These are phyloP conservation scores for Strongylocentrotus purpuratus DNA, from an alignment of 35 echinoderm and acorn worm genomes.

Conservation along the genomic window DNA sequence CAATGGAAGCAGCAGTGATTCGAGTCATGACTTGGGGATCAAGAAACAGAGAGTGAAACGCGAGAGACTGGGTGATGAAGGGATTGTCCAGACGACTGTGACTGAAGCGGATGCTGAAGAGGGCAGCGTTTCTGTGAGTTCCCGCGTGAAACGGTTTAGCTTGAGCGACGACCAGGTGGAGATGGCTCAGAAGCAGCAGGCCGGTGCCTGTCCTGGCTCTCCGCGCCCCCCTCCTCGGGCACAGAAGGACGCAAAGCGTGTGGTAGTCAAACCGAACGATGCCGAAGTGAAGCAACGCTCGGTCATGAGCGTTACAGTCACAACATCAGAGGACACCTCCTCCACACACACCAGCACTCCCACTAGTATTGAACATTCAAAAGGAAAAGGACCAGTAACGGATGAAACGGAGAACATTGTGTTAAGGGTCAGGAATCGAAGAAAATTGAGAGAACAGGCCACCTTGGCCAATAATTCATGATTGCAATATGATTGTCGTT, in stretches of 20 bases:
- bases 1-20: not conserved
- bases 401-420: not conserved
- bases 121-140: not conserved
- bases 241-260: not conserved
- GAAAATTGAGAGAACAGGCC: not conserved
- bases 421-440: constrained; percentile 14
- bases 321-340: not conserved
- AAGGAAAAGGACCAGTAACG: not conserved
- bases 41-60: not conserved
- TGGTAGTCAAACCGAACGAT: not conserved
- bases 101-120: not conserved
- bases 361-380: not conserved
- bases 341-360: not conserved
- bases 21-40: not conserved
- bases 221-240: not conserved
- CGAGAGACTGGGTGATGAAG: not conserved
- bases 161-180: constrained; percentile 4
- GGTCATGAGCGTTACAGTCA: constrained; percentile 7
- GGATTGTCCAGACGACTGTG: not conserved
- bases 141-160: constrained; percentile 15
- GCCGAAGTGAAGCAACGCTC: not conserved
- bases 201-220: not conserved
- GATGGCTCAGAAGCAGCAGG: not conserved
- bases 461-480: not conserved
- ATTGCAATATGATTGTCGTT: too few species aligned